A percentile compares a stretch with the other conserved stretches of the same genome.
phyloP scores from a whole-genome alignment of 1,140 invertebrate genomes.

The Drosophila virilis region DNA sequence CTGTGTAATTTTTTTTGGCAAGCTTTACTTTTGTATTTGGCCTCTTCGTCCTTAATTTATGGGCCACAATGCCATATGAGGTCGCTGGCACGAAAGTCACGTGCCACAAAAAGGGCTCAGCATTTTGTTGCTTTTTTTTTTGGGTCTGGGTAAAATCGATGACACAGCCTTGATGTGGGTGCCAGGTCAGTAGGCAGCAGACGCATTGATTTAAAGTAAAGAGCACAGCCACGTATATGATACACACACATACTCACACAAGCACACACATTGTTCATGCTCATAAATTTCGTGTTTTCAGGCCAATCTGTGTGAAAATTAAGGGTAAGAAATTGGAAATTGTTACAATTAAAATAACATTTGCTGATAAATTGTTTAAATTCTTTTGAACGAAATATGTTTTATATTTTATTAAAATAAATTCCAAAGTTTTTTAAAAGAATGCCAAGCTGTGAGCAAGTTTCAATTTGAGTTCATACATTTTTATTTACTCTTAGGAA shows the following conservation, averaged over 20 bases:
- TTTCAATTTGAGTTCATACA: no score
- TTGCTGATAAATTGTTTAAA: not conserved
- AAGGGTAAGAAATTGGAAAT: not conserved
- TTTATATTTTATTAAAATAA: no score
- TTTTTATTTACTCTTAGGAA: no score
- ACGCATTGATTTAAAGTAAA: constrained; percentile 47
- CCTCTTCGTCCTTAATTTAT: constrained; percentile 34
- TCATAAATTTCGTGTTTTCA: constrained; percentile 36
- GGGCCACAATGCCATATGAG: constrained; percentile 36
- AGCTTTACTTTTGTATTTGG: constrained; percentile 10
- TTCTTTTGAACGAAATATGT: no score
- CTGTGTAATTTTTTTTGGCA: constrained; percentile 23
- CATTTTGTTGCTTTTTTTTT: constrained; percentile 9
- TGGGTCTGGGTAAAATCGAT: constrained; percentile 37
- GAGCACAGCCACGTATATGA: not conserved
- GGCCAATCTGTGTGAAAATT: not conserved
- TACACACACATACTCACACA: constrained; percentile 7
- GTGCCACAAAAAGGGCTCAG: constrained; percentile 38
- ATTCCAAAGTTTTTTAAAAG: no score
- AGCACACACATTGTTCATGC: constrained; percentile 12
- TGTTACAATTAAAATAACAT: not conserved
- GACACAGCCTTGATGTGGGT: constrained; percentile 37
- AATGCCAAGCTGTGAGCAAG: no score
- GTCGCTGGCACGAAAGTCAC: constrained; percentile 31
- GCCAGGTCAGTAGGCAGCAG: constrained; percentile 21